Evolutionary conservation across 1,140 invertebrate genomes (phyloP).

Genomic region (Druon quercuslanigerum): DNA sequence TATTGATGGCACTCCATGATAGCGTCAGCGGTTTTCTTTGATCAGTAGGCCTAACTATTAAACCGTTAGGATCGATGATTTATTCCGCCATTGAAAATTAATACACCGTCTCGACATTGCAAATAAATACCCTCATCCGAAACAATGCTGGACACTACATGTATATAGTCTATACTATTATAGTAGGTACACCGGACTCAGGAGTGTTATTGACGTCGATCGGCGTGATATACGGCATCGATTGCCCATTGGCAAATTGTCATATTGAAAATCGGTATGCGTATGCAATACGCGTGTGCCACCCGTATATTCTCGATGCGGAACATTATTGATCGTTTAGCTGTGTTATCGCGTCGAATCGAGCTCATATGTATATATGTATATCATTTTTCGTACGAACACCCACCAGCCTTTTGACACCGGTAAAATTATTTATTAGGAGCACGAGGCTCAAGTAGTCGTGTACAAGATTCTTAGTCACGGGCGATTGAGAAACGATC

Average conservation of each 20-base stretch:
- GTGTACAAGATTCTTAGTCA: conserved; percentile 56
- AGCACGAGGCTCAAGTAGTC: conserved; percentile 44
- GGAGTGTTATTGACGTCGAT: too few species aligned
- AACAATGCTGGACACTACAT: too few species aligned
- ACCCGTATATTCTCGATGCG: neutral
- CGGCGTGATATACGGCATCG: too few species aligned
- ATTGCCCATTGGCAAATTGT: too few species aligned
- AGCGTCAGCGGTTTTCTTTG: conserved; percentile 21
- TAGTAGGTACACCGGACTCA: too few species aligned
- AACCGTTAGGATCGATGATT: neutral
- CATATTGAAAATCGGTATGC: too few species aligned
- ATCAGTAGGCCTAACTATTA: neutral
- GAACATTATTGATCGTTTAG: conserved; percentile 49
- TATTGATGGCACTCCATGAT: neutral
- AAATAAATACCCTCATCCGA: too few species aligned
- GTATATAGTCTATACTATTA: too few species aligned
- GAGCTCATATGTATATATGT: conserved; percentile 53
- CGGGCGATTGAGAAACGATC: conserved; percentile 50
- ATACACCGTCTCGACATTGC: neutral
- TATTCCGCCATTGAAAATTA: neutral
- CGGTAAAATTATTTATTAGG: conserved; percentile 63
- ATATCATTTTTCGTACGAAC: conserved; percentile 47
- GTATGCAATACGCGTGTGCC: too few species aligned
- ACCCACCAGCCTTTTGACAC: conserved; percentile 59
- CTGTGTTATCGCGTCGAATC: conserved; percentile 49